Evolutionary conservation across 2,888 invertebrate species (phyloP), one percentile per base, ranked within the genome.

Genomic region (Ophion ventricosus): DNA sequence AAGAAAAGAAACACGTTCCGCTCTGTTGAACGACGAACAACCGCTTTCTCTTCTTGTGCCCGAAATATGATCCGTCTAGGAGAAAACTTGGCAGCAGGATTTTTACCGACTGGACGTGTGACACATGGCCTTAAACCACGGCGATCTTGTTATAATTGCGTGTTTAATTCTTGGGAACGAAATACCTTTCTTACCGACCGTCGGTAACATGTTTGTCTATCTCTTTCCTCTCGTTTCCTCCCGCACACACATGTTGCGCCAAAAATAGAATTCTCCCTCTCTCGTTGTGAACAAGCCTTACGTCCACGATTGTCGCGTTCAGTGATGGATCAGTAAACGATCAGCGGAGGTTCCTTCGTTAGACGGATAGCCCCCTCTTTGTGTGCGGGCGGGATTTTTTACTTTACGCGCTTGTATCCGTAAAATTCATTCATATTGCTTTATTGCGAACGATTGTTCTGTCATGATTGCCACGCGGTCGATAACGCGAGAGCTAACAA

Each of bases 301-400:
- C 25, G 11, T 66, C 43, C 35, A 73, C 11, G 63, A 67, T 59
- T 72, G 73, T 78, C 64, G 69, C 73, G 56, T 57, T 43, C 76
- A 78, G 81, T 84, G 84, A 84, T 81, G 84, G 84, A 84, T 84
- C 84, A 84, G 77, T 84, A 84, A 81, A 56, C 81, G 80, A 84
- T 77, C 73, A 77, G 63, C 59, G 59, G 73, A 67, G 76, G 80
- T 67, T 35, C 76, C 56, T 67, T 78, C 54, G 43, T 59, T 2
- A 54, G 14, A 5, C 63, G 63, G 20, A 77, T 83, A 77, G n/a
- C n/a, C 77, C 69, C 69, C 74, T 23, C 69, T 67, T 80, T 63
- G 49, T 70, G 64, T 78, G 67, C 25, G 43, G 59, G 23, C 35
- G 43, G 23, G 59, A 74, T 49, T 49, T 40, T 73, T 63, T 23